Conservation (phyloP, 1,140 invertebrate genomes). For the Drosophila navojoa region DNA sequence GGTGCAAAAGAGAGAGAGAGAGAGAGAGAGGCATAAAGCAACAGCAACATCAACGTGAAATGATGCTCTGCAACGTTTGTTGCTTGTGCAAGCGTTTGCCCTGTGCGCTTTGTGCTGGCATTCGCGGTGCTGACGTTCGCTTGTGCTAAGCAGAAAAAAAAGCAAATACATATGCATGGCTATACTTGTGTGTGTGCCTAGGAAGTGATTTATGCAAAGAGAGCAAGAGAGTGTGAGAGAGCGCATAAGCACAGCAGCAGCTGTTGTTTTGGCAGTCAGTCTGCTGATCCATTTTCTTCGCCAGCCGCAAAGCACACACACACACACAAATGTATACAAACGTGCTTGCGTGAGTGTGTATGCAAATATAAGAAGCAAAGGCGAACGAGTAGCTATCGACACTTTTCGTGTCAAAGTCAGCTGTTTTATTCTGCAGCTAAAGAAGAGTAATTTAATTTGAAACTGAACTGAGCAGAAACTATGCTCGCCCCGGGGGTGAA, state of each 20-base stretch:
- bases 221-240: neutral
- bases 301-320: neutral
- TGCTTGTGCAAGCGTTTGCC: slow-evolving; percentile 39
- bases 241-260: neutral
- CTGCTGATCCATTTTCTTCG: neutral
- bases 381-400: neutral
- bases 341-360: neutral
- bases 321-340: neutral
- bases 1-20: slow-evolving; percentile 4
- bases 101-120: slow-evolving; percentile 23
- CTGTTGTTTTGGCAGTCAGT: slow-evolving; percentile 2
- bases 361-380: neutral
- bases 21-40: neutral
- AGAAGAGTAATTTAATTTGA: slow-evolving; percentile 29
- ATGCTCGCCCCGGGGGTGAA: neutral
- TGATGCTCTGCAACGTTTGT: slow-evolving; percentile 9
- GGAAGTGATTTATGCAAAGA: slow-evolving; percentile 1
- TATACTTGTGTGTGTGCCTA: slow-evolving; percentile 1
- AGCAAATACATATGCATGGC: neutral
- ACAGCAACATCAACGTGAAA: neutral
- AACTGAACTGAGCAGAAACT: slow-evolving; percentile 4
- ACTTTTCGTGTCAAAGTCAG: neutral
- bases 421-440: neutral
- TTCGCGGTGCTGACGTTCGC: slow-evolving; percentile 14
- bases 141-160: slow-evolving; percentile 26